Conservation (phyloP, 2,113 vertebrate genomes). For the Apaloderma vittatum region DNA sequence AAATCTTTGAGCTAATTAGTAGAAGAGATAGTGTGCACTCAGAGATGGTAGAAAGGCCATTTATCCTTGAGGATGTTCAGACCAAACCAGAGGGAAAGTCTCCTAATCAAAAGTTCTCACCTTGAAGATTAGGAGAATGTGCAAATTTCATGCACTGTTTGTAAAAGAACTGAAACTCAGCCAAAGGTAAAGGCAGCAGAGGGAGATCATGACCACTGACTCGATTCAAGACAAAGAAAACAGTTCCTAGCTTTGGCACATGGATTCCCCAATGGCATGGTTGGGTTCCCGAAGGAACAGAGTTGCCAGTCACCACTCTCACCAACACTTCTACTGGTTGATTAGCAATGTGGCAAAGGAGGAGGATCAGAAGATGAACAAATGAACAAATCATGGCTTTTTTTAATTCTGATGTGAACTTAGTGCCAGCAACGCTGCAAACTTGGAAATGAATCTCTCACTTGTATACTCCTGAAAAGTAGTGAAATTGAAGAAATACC, state of each 20-base stretch:
- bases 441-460: neutral
- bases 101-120: no score
- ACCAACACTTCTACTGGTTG: neutral
- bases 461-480: neutral
- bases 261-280: fast-evolving
- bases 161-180: no score
- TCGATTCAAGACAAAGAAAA: no score
- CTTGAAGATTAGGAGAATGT: no score
- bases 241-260: neutral
- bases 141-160: no score
- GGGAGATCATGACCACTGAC: no score
- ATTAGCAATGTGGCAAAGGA: neutral
- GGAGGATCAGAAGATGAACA: neutral
- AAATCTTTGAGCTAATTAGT: no score
- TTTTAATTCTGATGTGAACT: neutral
- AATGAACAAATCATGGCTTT: neutral
- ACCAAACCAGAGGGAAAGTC: no score
- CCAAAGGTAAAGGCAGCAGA: no score
- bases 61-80: no score
- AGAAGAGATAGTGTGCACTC: no score
- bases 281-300: neutral
- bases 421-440: neutral
- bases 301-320: neutral
- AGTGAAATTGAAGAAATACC: neutral
- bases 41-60: no score